Base-by-base conservation (phyloP, 1,140 invertebrate genomes). In the Lepidurus couesii region DNA sequence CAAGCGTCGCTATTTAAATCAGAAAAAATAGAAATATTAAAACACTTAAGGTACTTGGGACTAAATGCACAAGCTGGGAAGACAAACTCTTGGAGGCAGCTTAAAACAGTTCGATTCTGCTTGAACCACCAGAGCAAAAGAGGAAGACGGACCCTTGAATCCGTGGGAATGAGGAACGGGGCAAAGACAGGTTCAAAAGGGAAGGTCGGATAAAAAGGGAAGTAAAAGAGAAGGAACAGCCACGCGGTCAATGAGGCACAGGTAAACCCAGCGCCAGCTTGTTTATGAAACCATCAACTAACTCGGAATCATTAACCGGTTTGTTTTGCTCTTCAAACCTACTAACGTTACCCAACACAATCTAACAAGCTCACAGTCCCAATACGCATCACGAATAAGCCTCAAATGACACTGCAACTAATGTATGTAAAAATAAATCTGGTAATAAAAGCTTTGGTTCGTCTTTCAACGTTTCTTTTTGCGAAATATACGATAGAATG, bases 231-330 rank as follows among this genome's bases (percentile, higher is more conserved):
- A 65, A 65, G 1, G 53, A 21, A 16, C 21, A 21, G 53, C 53
- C 53, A 65, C 53, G 53, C 53, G 53, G 53, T 65, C 53, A 65
- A 65, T 65, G 53, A 13, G 53, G n/a, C 53, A 65, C 53, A 65
- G 53, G 53, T 65, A 65, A 65, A 21, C 53, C 53, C 53, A 65
- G 53, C 53, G 53, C 53, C 53, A 65, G 53, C 53, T 65, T 65
- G 53, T 65, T 65, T 21, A n/a, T 21, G 53, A 13, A 21, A 65
- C 16, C 53, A 65, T 21, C 16, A 65, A 65, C 47, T 65, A 21
- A 65, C 53, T 65, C 13, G 16, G 7, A 65, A 21, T 65, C 53
- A 65, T 65, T 65, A 65, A 65, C 53, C 21, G 21, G 34, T 34
- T 65, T 21, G n/a, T 65, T 13, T n/a, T n/a, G 16, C 13, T 21